Base-by-base conservation (phyloP, 1,140 invertebrate genomes). In the Idris sp. region DNA sequence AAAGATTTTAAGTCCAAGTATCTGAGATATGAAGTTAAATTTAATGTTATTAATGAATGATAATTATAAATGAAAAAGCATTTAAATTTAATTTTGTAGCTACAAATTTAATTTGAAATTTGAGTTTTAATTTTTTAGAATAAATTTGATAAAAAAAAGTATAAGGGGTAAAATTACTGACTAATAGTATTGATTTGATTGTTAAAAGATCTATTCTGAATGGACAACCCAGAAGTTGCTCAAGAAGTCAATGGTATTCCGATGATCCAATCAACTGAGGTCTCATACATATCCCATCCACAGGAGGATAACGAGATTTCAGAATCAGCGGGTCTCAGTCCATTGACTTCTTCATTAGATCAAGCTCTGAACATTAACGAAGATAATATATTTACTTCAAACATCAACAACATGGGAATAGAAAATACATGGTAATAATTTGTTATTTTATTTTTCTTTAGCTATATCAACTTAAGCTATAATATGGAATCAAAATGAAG, bases 371-470 rank as follows among this genome's bases (percentile, higher is more conserved):
- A 77, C 8, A 48, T 87, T 10, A 78, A 85, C 48, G 86, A 86
- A 41, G 84, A 87, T 46, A 83, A 80, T 58, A 38, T 75, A 35
- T 77, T 74, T 30, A 76, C 76, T 5, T 73, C 79, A 14, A 81
- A 85, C 38, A 80, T 77, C n/a, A n/a, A n/a, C 54, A 86, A 79
- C 62, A 87, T 87, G 86, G 85, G 86, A 54, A 83, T 88, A 54
- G 86, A 87, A 77, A 85, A 87, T 71, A 86, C 83, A 62, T 88
- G 86, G 86, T 86, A 31, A n/a, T n/a, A n/a, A n/a, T n/a, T n/a
- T n/a, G n/a, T n/a, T n/a, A n/a, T n/a, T n/a, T n/a, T n/a, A n/a
- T n/a, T n/a, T n/a, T n/a, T n/a, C n/a, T n/a, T n/a, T n/a, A n/a
- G n/a, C n/a, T n/a, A n/a, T n/a, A n/a, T n/a, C n/a, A n/a, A n/a